These are phyloP conservation scores for Drosophila ficusphila DNA, from an alignment of 1,140 invertebrate species.

Conservation along the genomic window DNA sequence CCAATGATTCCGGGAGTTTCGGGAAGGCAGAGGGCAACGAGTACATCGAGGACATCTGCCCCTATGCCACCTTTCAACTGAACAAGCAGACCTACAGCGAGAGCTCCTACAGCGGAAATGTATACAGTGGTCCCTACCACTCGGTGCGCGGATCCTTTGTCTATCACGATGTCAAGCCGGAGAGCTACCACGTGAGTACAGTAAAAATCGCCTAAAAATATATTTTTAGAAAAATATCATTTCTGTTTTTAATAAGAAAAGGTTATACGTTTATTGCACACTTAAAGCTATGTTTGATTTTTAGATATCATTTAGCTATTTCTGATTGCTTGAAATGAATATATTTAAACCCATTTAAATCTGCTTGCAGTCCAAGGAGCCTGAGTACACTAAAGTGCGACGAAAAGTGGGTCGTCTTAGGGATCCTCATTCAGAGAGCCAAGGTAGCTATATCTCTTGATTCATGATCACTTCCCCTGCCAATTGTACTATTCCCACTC, in stretches of 20 bases:
- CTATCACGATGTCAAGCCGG: conserved; percentile 91
- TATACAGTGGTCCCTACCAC: conserved; percentile 93
- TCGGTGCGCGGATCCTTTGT: conserved; percentile 94
- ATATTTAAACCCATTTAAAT: no score
- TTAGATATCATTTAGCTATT: not conserved
- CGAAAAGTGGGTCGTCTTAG: conserved; percentile 90
- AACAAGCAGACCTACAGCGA: conserved; percentile 93
- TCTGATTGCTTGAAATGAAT: no score
- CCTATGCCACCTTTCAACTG: conserved; percentile 95
- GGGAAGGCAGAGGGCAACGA: conserved; percentile 87
- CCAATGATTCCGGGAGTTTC: conserved; percentile 85
- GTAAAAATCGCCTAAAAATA: not conserved
- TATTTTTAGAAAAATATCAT: no score
- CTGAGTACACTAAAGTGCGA: conserved; percentile 91
- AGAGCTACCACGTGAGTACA: conserved; percentile 85
- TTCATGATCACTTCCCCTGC: not conserved
- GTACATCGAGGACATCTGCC: conserved; percentile 95
- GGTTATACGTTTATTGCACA: no score
- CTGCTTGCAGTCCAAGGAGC: conserved; percentile 88
- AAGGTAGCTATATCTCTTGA: conserved; percentile 86
- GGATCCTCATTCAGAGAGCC: conserved; percentile 91
- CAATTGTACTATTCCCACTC: not conserved
- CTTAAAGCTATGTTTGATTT: not conserved
- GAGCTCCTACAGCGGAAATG: conserved; percentile 94
- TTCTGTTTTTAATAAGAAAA: no score